Base-by-base conservation (phyloP, 2,797 vertebrate species). In the Nothura maculosa region DNA sequence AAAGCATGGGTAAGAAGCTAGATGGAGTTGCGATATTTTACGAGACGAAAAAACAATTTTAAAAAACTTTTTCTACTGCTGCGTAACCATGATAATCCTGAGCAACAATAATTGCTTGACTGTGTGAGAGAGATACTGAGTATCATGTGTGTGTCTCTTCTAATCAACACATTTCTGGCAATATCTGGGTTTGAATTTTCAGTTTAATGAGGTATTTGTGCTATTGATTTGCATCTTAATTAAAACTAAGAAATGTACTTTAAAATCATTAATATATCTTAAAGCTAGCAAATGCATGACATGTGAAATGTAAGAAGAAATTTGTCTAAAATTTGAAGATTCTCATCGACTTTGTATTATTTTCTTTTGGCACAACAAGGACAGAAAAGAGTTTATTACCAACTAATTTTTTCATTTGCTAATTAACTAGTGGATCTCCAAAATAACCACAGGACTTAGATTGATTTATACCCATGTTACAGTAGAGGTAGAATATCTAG, bases 331-430 rank as follows among this genome's bases (percentile, higher is more conserved):
- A 83, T 62, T 47, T 67, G n/a, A 85, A 16, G 28, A 25, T 21
- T 86, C 21, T 50, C 17, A 67, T 8, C 25, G 9, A 2, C 15
- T 40, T 36, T 75, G 7, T 61, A 7, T 48, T 85, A 21, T 68
- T 87, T 91, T 89, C 7, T 85, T 86, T 60, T 61, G 43, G 2
- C 10, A 10, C 18, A 75, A 12, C 16, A 34, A 16, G 14, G 36
- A 91, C 9, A 28, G 10, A 54, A 54, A 54, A 28, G 52, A 18
- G 30, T 54, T 54, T 54, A 54, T 54, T 30, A 54, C 10, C 9
- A 54, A 54, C 52, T 54, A 54, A 18, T 40, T 64, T 93, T 85
- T 81, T 78, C 36, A n/a, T 30, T 55, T 89, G 21, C 36, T 63
- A 74, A 62, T 47, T 68, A 69, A 54, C 30, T 68, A 70, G 58